These are phyloP conservation scores for Thecocarcelia acutangulata DNA, from an alignment of 2,888 invertebrate species.

Conservation along the genomic window DNA sequence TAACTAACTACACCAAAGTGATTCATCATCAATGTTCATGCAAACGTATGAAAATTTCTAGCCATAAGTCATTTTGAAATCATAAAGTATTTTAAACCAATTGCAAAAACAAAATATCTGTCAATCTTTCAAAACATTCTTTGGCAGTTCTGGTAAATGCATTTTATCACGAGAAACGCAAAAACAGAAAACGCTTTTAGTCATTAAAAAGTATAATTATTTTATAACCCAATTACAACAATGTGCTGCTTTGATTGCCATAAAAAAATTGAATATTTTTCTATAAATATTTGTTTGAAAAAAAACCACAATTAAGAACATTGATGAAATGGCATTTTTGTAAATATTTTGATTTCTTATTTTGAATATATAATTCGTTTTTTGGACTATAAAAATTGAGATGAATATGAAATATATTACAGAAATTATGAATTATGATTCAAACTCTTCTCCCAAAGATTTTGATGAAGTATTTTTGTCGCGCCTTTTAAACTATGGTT, in stretches of 20 bases:
- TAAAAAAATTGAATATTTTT: neutral
- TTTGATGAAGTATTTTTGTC: too few relatives aligned
- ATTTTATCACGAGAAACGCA: neutral
- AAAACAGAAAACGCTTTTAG: conserved; percentile 34
- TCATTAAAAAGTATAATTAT: conserved; percentile 18
- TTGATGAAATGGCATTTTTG: conserved; percentile 1
- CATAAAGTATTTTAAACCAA: conserved; percentile 6
- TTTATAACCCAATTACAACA: conserved; percentile 51
- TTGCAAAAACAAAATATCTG: neutral
- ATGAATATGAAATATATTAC: too few relatives aligned
- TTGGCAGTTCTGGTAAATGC: conserved; percentile 17
- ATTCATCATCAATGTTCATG: neutral
- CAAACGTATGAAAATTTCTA: too few relatives aligned
- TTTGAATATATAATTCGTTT: neutral
- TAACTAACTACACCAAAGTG: conserved; percentile 24
- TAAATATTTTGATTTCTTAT: neutral
- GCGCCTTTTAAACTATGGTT: too few relatives aligned
- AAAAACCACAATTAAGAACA: conserved; percentile 4
- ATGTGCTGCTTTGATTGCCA: conserved; percentile 40
- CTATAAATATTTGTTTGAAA: conserved; percentile 14
- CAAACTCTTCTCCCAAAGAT: too few relatives aligned
- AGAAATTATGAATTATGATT: too few relatives aligned
- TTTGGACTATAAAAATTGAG: too few relatives aligned
- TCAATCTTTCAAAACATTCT: conserved; percentile 1
- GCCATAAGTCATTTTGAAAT: conserved; percentile 23